Base-by-base conservation (phyloP, 2,888 invertebrate genomes). In the Thyatira batis region DNA sequence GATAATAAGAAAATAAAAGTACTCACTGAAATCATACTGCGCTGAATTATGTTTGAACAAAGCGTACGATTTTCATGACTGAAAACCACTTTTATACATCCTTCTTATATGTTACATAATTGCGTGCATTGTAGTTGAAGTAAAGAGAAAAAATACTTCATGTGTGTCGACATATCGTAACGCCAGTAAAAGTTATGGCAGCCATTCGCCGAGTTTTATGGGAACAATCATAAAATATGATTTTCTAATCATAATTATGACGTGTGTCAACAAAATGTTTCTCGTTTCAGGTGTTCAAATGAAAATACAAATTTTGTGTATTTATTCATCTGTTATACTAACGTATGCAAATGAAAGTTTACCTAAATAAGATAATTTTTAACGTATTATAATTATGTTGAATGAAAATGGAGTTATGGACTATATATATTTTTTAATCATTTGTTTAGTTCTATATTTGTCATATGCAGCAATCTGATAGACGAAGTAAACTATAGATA, bases 1-100 rank as follows among this genome's bases (percentile, higher is more conserved):
- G 20, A 2, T 45, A 10, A 45, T 45, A 11, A 23, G n/a, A 20
- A 20, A 21, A 20, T 17, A 20, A 10, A 21, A 45, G 21, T 51
- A 73, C 80, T 80, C 61, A 80, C 80, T 58, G 60, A 65, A 69
- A 50, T 62, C 80, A 80, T 80, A 53, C 50, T 69, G 68, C 63
- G 62, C 55, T 62, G 49, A 17, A 39, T 57, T 50, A 48, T 21
- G 6, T 48, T 13, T 27, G 48, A 50, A 53, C 52, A 49, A 60
- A 60, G 67, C 64, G 57, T 58, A 50, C 53, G 57, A 48, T 65
- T 59, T 63, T 60, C 63, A 62, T 69, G 55, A 60, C 51, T 60
- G 58, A 43, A 53, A 58, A 56, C 55, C 59, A 67, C 70, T 73
- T 81, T 68, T 77, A 80, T 79, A 75, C 76, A 65, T 70, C 63